Base-by-base conservation (phyloP, 1,140 invertebrate genomes). In the Nixonia krombeini region DNA sequence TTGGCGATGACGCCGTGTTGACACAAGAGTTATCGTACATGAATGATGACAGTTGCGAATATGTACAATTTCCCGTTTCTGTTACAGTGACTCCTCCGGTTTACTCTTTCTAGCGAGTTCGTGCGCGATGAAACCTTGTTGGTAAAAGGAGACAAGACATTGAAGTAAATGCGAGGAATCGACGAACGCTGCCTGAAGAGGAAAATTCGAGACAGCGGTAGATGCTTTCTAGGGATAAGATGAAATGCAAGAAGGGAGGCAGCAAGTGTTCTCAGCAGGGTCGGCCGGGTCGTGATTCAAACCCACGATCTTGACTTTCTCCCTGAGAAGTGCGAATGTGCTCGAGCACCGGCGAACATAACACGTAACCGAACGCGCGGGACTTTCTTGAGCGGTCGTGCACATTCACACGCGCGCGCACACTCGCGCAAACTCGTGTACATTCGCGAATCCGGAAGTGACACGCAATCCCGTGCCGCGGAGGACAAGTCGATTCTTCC, bases 271-370 rank as follows among this genome's bases (percentile, higher is more conserved):
- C 37, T 23, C 45, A 16, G 15, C 44, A 62, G 52, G 61, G 61
- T 64, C 61, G 61, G 40, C 52, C 45, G 61, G 61, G 61, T 56
- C 51, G 57, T 47, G 38, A 37, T 6, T 7, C 12, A 26, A 59
- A 55, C 18, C 47, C 50, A 53, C 67, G 55, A 59, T 65, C 61
- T 40, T 61, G 40, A 55, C 58, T 68, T 68, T 68, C 65, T 62
- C 58, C 56, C 45, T 12, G 50, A 59, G 40, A 44, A n/a, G n/a
- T 44, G 41, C 56, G 38, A 66, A 53, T 26, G 44, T 57, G 62
- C 25, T 13, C 61, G 47, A 59, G 15, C 21, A 21, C 21, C n/a
- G n/a, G n/a, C n/a, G n/a, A n/a, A n/a, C n/a, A n/a, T n/a, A 21
- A 3, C 21, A 21, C 21, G 21, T 21, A 21, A 21, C 21, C 16